Conservation (phyloP, 2,113 vertebrate species). For the Ictidomys tridecemlineatus region DNA sequence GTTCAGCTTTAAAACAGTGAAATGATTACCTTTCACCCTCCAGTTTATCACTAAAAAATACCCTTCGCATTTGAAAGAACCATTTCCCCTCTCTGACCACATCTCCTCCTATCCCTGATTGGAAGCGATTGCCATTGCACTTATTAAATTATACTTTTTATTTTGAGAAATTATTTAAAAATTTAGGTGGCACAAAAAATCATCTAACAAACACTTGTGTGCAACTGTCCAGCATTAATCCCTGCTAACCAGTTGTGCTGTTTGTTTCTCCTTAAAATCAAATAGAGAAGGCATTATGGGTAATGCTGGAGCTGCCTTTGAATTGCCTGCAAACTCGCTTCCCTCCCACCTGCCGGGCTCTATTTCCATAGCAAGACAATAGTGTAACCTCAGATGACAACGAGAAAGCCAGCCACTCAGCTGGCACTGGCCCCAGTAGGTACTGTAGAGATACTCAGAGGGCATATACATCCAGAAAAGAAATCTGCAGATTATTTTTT, state of each 20-base stretch:
- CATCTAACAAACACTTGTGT: background rate
- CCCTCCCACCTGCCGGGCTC: background rate
- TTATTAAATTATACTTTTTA: background rate
- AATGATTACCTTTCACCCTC: no score
- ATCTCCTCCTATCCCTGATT: background rate
- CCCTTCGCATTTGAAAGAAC: background rate
- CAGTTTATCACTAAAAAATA: no score
- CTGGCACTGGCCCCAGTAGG: background rate
- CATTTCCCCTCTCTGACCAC: background rate
- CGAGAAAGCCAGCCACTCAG: background rate
- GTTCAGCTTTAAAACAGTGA: background rate
- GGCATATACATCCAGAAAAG: background rate
- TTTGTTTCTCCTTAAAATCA: background rate
- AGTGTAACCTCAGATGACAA: background rate
- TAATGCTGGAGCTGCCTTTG: background rate
- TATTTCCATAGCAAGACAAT: background rate
- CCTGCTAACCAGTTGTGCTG: background rate
- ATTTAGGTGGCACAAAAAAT: background rate
- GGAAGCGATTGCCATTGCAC: background rate
- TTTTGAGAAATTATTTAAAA: background rate
- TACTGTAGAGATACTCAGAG: background rate
- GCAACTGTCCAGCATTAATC: fast-evolving
- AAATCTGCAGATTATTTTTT: background rate
- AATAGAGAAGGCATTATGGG: background rate
- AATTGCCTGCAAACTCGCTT: background rate